These are phyloP conservation scores for Sardinella longiceps DNA, from an alignment of 2,797 vertebrate species.

Conservation along the genomic window DNA sequence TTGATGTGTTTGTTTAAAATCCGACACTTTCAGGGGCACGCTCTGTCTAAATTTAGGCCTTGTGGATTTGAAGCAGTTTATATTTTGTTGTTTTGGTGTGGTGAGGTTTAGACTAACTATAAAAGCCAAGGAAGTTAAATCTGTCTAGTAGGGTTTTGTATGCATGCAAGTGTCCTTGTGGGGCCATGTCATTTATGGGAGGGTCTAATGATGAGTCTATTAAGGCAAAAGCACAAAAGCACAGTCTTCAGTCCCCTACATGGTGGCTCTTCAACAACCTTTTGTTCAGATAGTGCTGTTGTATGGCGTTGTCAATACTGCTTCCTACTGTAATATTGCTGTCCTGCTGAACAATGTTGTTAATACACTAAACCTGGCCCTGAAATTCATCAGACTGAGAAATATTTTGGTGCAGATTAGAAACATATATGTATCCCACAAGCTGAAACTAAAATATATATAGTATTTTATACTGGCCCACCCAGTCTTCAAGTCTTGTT, in stretches of 20 bases:
- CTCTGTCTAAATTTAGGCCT: conserved; percentile 58
- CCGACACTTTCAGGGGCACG: conserved; percentile 71
- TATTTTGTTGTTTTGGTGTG: not conserved
- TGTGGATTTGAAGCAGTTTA: not conserved
- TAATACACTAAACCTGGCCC: no score
- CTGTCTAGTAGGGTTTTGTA: not conserved
- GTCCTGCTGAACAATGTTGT: no score
- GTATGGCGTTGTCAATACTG: no score
- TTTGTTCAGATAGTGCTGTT: not conserved
- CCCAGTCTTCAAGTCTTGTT: no score
- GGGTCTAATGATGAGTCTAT: not conserved
- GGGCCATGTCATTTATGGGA: not conserved
- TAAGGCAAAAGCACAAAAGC: not conserved
- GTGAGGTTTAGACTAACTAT: not conserved
- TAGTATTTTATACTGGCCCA: no score
- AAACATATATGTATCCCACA: no score
- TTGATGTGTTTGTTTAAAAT: conserved; percentile 68
- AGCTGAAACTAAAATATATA: no score
- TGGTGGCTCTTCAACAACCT: not conserved
- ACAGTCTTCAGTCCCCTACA: not conserved
- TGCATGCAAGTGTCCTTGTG: not conserved
- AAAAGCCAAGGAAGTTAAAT: not conserved
- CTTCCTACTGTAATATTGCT: no score
- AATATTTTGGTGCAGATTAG: no score
- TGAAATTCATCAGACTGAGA: no score